Evolutionary conservation across 1,140 invertebrate genomes (phyloP).

Genomic region (Eufriesea mexicana): DNA sequence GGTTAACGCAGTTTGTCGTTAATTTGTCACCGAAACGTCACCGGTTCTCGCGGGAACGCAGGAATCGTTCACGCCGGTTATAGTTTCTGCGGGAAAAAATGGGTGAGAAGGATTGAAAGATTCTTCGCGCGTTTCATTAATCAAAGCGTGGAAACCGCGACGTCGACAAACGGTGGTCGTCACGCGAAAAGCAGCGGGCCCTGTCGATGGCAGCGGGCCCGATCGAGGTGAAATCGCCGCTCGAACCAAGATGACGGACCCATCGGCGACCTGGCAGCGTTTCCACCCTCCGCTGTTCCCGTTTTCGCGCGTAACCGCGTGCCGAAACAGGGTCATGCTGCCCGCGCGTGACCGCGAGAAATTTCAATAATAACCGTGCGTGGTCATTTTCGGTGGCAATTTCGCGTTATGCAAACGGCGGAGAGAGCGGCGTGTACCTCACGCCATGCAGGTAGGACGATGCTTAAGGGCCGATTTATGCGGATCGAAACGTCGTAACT

Average conservation of each 20-base stretch:
- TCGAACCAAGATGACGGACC: conserved; percentile 12
- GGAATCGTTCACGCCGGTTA: no score
- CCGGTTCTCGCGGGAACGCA: no score
- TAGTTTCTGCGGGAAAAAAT: no score
- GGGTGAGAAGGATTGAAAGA: not conserved
- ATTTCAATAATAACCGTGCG: conserved; percentile 73
- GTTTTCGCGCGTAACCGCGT: conserved; percentile 3
- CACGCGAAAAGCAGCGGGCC: conserved; percentile 11
- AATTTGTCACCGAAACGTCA: no score
- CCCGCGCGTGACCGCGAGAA: conserved; percentile 57
- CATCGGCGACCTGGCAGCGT: conserved; percentile 9
- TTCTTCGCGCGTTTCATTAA: conserved; percentile 30
- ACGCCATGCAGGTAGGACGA: conserved; percentile 40
- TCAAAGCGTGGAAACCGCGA: conserved; percentile 23
- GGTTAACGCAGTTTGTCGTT: no score
- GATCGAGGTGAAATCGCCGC: conserved; percentile 37
- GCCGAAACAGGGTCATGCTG: conserved; percentile 52
- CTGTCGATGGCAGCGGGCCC: not conserved
- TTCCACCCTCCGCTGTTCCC: conserved; percentile 13
- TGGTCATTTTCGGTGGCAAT: conserved; percentile 70
- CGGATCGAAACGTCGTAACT: conserved; percentile 67
- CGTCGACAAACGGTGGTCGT: not conserved
- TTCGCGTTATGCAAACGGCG: conserved; percentile 72
- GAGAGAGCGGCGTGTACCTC: conserved; percentile 55
- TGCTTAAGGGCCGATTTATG: conserved; percentile 72